Evolutionary conservation across 2,888 invertebrate genomes (phyloP).

Genomic region (Entomobrya multifasciata): DNA sequence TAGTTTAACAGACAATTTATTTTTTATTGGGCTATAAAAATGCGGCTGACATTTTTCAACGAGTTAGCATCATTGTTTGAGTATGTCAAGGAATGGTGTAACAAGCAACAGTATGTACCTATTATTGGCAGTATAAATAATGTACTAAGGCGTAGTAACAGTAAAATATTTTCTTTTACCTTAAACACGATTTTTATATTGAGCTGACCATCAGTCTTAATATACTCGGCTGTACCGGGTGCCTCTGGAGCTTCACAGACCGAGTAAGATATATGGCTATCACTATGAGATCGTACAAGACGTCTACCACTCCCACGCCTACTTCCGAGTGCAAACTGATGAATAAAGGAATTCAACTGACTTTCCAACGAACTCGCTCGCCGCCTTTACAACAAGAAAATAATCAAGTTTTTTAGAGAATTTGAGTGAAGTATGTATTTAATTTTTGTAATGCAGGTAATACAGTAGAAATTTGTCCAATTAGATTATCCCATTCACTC

Average conservation of each 20-base stretch:
- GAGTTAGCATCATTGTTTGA: not conserved
- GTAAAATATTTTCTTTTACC: constrained; percentile 82
- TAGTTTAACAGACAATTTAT: constrained; percentile 24
- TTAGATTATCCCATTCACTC: constrained; percentile 33
- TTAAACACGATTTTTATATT: constrained; percentile 93
- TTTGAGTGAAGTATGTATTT: not conserved
- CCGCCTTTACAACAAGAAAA: constrained; percentile 62
- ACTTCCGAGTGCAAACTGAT: constrained; percentile 82
- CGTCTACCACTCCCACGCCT: constrained; percentile 85
- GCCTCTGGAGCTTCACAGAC: constrained; percentile 93
- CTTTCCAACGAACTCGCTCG: constrained; percentile 88
- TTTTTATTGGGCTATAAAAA: constrained; percentile 47
- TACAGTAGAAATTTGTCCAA: not conserved
- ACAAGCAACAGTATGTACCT: too few relatives aligned
- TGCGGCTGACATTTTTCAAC: not conserved
- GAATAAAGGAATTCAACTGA: constrained; percentile 87
- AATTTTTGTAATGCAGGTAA: too few relatives aligned
- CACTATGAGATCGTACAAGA: constrained; percentile 92
- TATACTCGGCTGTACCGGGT: constrained; percentile 93
- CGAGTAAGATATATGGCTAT: constrained; percentile 94
- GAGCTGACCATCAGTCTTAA: constrained; percentile 96
- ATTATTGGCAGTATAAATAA: too few relatives aligned
- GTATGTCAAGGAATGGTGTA: too few relatives aligned
- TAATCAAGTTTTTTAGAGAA: not conserved
- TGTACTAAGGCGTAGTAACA: too few relatives aligned